Evolutionary conservation across 2,888 invertebrate genomes (phyloP).

Genomic region (Ryuthela nishihirai): DNA sequence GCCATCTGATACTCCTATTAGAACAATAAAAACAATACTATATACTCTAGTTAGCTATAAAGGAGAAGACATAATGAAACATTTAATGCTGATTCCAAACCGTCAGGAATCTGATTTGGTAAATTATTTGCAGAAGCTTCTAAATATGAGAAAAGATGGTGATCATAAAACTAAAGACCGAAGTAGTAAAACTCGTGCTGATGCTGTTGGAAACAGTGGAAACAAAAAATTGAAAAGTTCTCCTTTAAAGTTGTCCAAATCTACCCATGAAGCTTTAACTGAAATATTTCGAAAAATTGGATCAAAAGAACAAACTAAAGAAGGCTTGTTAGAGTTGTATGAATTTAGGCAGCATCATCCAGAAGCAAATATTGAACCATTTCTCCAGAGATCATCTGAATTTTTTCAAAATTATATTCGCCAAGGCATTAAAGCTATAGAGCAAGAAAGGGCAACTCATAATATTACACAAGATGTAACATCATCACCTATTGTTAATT

Average conservation of each 20-base stretch:
- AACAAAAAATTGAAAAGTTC: slow-evolving; percentile 22
- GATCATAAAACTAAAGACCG: slow-evolving; percentile 17
- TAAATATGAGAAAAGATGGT: slow-evolving; percentile 31
- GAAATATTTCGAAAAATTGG: slow-evolving; percentile 89
- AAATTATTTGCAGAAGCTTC: slow-evolving; percentile 73
- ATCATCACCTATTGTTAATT: not conserved
- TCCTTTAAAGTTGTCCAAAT: slow-evolving; percentile 28
- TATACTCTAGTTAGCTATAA: slow-evolving; percentile 87
- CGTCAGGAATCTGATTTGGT: slow-evolving; percentile 80
- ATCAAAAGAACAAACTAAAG: slow-evolving; percentile 73
- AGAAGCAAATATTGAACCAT: slow-evolving; percentile 78
- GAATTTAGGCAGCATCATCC: slow-evolving; percentile 75
- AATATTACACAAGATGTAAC: slow-evolving; percentile 6
- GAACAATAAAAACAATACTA: slow-evolving; percentile 88
- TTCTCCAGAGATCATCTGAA: slow-evolving; percentile 74
- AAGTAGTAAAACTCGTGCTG: slow-evolving; percentile 47
- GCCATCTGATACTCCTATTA: slow-evolving; percentile 72
- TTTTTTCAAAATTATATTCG: slow-evolving; percentile 84
- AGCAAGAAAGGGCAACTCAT: slow-evolving; percentile 50
- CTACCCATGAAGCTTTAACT: slow-evolving; percentile 78
- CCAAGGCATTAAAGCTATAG: slow-evolving; percentile 65
- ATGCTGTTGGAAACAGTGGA: slow-evolving; percentile 5
- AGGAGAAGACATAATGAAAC: slow-evolving; percentile 73
- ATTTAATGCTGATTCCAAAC: slow-evolving; percentile 56
- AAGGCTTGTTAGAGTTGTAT: slow-evolving; percentile 73